These are phyloP conservation scores for Colletes gigas DNA, from an alignment of 1,140 invertebrate genomes.

Conservation along the genomic window DNA sequence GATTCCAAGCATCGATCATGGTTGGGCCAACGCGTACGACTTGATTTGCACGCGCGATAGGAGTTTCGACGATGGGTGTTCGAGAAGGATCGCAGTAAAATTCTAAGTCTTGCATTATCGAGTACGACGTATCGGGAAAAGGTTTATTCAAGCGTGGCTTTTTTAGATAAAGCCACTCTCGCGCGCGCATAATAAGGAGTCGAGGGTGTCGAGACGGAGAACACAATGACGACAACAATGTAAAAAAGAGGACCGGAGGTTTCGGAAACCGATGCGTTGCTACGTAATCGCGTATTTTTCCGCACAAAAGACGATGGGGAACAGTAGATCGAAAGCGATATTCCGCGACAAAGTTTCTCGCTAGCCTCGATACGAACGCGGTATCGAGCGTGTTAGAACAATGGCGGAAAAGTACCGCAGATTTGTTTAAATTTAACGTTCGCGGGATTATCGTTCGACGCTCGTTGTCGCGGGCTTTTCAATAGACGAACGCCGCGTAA, in stretches of 20 bases:
- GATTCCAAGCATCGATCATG: conserved; percentile 27
- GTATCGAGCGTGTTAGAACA: neutral
- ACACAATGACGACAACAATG: conserved; percentile 20
- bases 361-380: no score
- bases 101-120: conserved; percentile 14
- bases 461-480: neutral
- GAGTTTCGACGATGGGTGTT: neutral
- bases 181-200: conserved; percentile 13
- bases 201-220: neutral
- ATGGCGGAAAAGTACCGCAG: neutral
- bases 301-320: neutral
- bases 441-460: no score
- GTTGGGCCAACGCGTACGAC: neutral
- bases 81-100: conserved; percentile 3
- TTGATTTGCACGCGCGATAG: conserved; percentile 5
- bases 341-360: no score
- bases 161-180: conserved; percentile 24
- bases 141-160: conserved; percentile 36
- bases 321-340: no score
- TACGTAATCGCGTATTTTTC: neutral
- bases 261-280: conserved; percentile 11
- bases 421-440: no score
- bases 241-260: neutral
- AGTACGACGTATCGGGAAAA: conserved; percentile 24
- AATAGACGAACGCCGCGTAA: neutral